phyloP scores from a whole-genome alignment of 2,888 invertebrate species.

The Apamea epomidion region DNA sequence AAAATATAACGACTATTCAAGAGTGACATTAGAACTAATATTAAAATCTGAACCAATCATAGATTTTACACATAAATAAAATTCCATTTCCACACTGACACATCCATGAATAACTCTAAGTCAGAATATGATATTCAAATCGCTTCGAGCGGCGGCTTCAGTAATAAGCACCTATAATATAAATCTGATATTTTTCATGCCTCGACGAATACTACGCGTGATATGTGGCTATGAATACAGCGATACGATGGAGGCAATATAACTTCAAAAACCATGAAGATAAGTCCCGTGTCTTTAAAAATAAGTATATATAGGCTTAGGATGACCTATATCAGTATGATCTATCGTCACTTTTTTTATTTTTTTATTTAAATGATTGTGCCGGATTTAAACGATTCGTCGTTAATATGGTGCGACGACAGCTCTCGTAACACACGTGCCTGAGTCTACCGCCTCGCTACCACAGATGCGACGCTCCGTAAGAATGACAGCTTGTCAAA shows the following conservation, averaged over 20 bases:
- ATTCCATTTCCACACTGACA: conserved; percentile 40
- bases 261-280: too few relatives aligned
- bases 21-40: neutral
- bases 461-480: too few relatives aligned
- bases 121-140: conserved; percentile 59
- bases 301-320: too few relatives aligned
- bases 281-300: too few relatives aligned
- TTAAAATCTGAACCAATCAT: conserved; percentile 1
- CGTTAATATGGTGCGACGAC: too few relatives aligned
- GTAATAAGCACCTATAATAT: conserved; percentile 43
- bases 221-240: conserved; percentile 4
- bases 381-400: too few relatives aligned
- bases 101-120: conserved; percentile 51
- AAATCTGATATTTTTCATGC: conserved; percentile 50
- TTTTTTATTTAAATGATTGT: too few relatives aligned
- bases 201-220: conserved; percentile 3
- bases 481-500: too few relatives aligned
- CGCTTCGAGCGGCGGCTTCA: conserved; percentile 31
- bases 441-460: too few relatives aligned
- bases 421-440: too few relatives aligned
- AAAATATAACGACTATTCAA: neutral
- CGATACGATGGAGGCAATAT: neutral
- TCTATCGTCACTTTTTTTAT: too few relatives aligned
- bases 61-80: conserved; percentile 25
- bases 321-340: too few relatives aligned